A percentile compares a stretch with the other conserved stretches of the same genome.
These are phyloP conservation scores for Brachyopa scutellaris DNA, from an alignment of 2,888 invertebrate species.

Conservation along the genomic window DNA sequence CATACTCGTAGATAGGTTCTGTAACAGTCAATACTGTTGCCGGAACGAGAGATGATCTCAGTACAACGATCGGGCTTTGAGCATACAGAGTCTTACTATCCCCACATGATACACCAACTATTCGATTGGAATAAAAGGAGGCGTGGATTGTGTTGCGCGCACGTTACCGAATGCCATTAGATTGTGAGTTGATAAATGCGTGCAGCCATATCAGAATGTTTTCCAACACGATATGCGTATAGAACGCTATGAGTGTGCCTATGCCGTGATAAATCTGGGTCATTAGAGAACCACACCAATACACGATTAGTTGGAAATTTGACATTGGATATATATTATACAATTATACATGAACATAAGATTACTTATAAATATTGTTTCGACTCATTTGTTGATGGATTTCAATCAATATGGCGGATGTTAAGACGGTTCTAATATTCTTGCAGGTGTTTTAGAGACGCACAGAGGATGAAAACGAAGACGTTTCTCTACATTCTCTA, in stretches of 20 bases:
- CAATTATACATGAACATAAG: neutral
- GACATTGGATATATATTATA: neutral
- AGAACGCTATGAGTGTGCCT: slow-evolving; percentile 4
- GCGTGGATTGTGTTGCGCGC: slow-evolving; percentile 52
- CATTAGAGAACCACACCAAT: slow-evolving; percentile 51
- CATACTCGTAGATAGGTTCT: slow-evolving; percentile 43
- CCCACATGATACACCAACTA: slow-evolving; percentile 26
- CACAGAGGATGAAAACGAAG: too few species aligned
- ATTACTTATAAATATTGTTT: neutral
- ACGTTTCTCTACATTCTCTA: too few species aligned
- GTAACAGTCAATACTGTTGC: slow-evolving; percentile 17
- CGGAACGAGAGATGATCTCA: slow-evolving; percentile 36
- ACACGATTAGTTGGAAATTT: slow-evolving; percentile 25
- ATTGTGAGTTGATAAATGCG: slow-evolving; percentile 65
- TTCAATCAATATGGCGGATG: slow-evolving; percentile 2
- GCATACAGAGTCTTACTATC: slow-evolving; percentile 26
- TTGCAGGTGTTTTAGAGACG: too few species aligned
- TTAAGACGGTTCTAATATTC: too few species aligned
- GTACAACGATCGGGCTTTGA: slow-evolving; percentile 19
- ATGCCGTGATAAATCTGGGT: slow-evolving; percentile 46
- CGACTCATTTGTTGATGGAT: neutral
- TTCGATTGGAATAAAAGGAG: slow-evolving; percentile 35
- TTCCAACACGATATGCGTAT: slow-evolving; percentile 46
- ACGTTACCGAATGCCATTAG: slow-evolving; percentile 51
- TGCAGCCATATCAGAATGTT: slow-evolving; percentile 43